Base-by-base conservation (phyloP, 2,113 vertebrate species). In the Serinus canaria region DNA sequence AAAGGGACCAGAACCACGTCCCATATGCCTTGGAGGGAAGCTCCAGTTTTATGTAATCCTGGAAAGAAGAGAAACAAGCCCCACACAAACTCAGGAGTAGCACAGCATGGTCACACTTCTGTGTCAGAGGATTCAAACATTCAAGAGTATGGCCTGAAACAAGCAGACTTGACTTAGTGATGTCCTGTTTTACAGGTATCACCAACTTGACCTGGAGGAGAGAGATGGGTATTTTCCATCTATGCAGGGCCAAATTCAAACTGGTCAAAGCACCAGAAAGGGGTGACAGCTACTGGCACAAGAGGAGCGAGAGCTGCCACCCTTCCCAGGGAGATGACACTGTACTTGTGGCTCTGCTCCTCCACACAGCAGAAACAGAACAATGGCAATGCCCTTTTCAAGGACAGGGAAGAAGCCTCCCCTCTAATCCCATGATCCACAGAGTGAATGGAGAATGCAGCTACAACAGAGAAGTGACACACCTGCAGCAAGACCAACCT, bases 31-130 rank as follows among this genome's bases (percentile, higher is more conserved):
- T 0, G 18, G 60, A 74, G 68, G 47, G 47, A 87, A 76, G 49
- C 41, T 87, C 74, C 77, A 64, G 43, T 59, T 93, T 69, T 80
- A 87, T 8, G 33, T 52, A 82, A 79, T 18, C 84, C 95, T 97
- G 83, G 21, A 90, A 95, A 86, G 75, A 72, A 68, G 83, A 94
- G 58, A 92, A 73, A 92, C 31, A 72, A 93, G 49, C 81, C 80
- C 92, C 73, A 70, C 64, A 44, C 68, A 75, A 86, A 67, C 53
- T 56, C 76, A 66, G 69, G 60, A 84, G 72, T 28, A 92, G 83
- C 52, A 72, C 2, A 10, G 75, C 33, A 37, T 12, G 74, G 39
- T 77, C 55, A 41, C 43, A 37, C 44, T 90, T 85, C 12, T 18
- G 7, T 7, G 0, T 67, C 5, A 69, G 33, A 80, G n/a, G 43